A percentile compares a stretch with the other conserved stretches of the same genome.
Conservation (phyloP, 92 coral and sea anemone species). For the Parazoanthus swiftii region DNA sequence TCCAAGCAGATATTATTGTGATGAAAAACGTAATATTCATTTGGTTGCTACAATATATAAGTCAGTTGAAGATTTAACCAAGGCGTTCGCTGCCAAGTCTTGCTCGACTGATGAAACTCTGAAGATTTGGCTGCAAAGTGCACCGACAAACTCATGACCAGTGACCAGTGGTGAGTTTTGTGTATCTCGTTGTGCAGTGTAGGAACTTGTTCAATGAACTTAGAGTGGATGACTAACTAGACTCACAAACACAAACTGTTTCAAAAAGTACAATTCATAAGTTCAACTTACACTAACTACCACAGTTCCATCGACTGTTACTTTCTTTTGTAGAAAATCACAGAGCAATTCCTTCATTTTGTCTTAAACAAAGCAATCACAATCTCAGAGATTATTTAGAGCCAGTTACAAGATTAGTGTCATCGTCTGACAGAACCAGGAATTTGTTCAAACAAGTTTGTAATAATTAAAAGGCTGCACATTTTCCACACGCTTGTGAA, state of each 20-base stretch:
- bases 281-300: slow-evolving; percentile 49
- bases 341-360: slow-evolving; percentile 65
- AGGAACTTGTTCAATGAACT: neutral
- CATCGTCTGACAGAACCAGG: neutral
- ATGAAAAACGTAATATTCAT: too few relatives aligned
- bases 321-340: slow-evolving; percentile 47
- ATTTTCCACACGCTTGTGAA: neutral
- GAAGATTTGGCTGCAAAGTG: neutral
- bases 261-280: neutral
- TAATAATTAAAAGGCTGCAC: slow-evolving; percentile 18
- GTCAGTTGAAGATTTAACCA: too few relatives aligned
- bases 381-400: neutral
- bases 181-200: neutral
- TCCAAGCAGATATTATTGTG: too few relatives aligned
- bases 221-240: neutral
- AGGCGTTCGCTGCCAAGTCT: neutral
- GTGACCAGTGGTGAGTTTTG: neutral
- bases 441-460: neutral
- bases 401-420: neutral
- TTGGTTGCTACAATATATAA: too few relatives aligned
- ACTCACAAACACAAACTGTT: neutral
- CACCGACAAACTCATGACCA: neutral
- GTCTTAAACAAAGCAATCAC: neutral
- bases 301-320: slow-evolving; percentile 58
- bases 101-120: neutral